Base-by-base conservation (phyloP, 2,888 invertebrate species). In the Ormia ochracea region DNA sequence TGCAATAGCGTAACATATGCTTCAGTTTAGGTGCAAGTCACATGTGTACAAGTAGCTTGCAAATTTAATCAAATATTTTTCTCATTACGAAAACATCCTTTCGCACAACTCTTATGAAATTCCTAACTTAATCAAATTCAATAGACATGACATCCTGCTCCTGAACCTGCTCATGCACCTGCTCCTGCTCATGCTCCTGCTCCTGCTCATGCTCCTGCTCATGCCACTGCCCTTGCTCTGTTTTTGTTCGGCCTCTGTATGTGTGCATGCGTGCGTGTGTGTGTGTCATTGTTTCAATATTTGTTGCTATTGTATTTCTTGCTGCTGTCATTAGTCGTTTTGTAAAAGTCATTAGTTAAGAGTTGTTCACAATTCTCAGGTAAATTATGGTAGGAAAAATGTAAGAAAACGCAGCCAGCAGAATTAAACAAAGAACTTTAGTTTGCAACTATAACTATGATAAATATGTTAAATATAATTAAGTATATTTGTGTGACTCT, bases 391-490 rank as follows among this genome's bases (percentile, higher is more conserved):
- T 14, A 23, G 14, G 33, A 66, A 21, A 4, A 31, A 1, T 2
- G 38, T n/a, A n/a, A 63, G 4, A 4, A 10, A 33, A 48, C 21
- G 9, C 0, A 10, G 28, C 38, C 26, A 52, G 23, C 5, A 19
- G 7, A 31, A 50, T 6, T 36, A 31, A 68, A 54, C 26, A 28
- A 56, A 33, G 31, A 54, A 56, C 54, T 54, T 68, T 26, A 23
- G 43, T 33, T 54, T 54, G 28, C 21, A 54, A 68, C 43, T 68
- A 56, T 68, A 54, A 68, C 43, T 68, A 56, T 68, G 54, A 28
- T 28, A 50, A 50, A 56, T 54, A 68, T 68, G 68, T 68, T 68
- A 43, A 54, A 68, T 56, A 43, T 56, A 68, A 56, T 56, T 68
- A 43, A 56, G 68, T 31, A 31, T 19, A 21, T 66, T 3, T 50